Evolutionary conservation across 2,888 invertebrate species (phyloP), one percentile per base, ranked within the genome.

Genomic region (Drosophila recens): DNA sequence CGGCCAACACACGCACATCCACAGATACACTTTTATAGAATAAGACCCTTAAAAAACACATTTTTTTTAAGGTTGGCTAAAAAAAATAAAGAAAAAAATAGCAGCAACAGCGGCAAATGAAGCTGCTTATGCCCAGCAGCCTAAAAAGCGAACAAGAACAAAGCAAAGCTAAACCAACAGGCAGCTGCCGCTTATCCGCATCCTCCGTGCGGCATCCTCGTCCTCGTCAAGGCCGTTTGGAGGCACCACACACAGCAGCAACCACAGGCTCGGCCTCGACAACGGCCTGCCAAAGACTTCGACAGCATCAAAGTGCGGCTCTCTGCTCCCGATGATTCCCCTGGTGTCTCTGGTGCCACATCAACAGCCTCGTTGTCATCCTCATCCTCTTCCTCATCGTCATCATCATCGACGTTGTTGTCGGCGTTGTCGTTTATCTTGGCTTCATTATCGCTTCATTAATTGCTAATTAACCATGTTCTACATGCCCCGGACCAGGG

Each of bases 381-480:
- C 46, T 69, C 62, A 62, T n/a, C n/a, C n/a, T n/a, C n/a, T n/a
- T 51, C 53, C 23, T 65, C 58, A 23, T 40, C 53, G 11, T 61
- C 67, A 20, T 71, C 59, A 59, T 52, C 66, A 42, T 65, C 58
- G n/a, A 48, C 38, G 20, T 52, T 40, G 38, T 59, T 49, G 67
- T 63, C 64, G 49, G 57, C 67, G 72, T 68, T 77, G 83, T 82
- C 87, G 83, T 85, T 90, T 89, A 90, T 90, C 88, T 91, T 82
- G 80, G 81, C 84, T 90, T 91, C 90, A 91, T 91, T 91, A 91
- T 91, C 91, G 91, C 91, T 91, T 90, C 90, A 91, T 91, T 91
- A 91, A 91, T 91, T 91, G 90, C 91, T 91, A 91, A 91, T 91
- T 91, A 91, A 90, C 90, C 88, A 82, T 91, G 91, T 91, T 90